Percentiles rank a stretch among this genome's conserved stretches.
Conservation (phyloP, 2,113 vertebrate species). For the Indicator maculatus region DNA sequence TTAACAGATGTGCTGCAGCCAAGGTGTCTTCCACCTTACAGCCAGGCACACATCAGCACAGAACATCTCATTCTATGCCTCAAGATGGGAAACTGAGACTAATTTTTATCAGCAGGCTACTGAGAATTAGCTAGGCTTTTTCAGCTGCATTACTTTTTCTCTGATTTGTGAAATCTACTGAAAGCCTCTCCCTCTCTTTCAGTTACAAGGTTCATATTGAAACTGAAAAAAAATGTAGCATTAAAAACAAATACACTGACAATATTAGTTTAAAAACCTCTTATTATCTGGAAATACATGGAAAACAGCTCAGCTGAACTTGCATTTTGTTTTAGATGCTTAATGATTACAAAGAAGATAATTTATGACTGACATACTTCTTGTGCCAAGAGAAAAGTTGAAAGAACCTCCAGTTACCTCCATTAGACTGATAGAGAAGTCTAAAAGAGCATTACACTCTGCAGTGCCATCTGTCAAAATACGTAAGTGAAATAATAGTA, state of each 20-base stretch:
- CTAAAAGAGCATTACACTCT: constrained; percentile 84
- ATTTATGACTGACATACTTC: constrained; percentile 87
- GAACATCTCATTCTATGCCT: constrained; percentile 16
- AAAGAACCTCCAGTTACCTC: constrained; percentile 87
- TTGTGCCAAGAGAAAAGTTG: constrained; percentile 86
- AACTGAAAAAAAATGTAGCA: not conserved
- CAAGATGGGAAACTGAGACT: not conserved
- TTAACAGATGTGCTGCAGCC: constrained; percentile 11
- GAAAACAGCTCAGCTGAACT: constrained; percentile 75
- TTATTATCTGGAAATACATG: constrained; percentile 65
- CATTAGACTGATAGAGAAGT: constrained; percentile 86
- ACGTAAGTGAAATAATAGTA: constrained; percentile 86
- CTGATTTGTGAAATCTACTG: constrained; percentile 29
- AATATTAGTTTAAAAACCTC: constrained; percentile 65
- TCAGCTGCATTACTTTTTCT: constrained; percentile 40
- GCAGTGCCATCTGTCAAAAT: constrained; percentile 89
- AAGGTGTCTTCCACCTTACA: constrained; percentile 31
- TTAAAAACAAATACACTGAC: constrained; percentile 31
- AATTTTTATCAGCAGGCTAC: constrained; percentile 51
- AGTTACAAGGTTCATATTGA: not conserved
- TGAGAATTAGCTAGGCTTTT: constrained; percentile 11
- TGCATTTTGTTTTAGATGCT: constrained; percentile 80
- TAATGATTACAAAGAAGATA: constrained; percentile 83
- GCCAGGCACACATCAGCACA: not conserved
- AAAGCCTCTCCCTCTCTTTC: constrained; percentile 20